phyloP scores from a whole-genome alignment of 2,888 invertebrate genomes.

The Folsomia manolachei region DNA sequence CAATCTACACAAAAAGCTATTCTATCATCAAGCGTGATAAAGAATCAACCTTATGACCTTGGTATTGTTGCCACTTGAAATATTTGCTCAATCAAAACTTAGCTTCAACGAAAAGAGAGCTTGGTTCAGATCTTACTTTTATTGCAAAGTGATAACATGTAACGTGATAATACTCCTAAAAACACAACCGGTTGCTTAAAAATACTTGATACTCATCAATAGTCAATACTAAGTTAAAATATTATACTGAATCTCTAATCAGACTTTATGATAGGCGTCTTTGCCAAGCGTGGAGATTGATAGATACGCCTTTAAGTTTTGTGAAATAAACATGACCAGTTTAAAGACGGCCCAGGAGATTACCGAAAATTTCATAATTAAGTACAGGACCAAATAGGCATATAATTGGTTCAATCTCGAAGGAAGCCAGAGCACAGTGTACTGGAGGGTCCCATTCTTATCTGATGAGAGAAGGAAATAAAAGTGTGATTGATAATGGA shows the following conservation, averaged over 20 bases:
- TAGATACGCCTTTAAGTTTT: neutral
- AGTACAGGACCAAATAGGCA: constrained; percentile 58
- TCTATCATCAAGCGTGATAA: too few relatives aligned
- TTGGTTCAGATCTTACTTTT: too few relatives aligned
- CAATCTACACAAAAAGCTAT: constrained; percentile 23
- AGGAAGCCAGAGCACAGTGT: constrained; percentile 77
- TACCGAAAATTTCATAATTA: constrained; percentile 51
- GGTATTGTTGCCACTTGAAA: too few relatives aligned
- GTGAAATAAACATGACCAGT: neutral
- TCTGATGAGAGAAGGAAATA: constrained; percentile 57
- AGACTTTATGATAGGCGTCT: neutral
- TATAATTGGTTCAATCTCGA: constrained; percentile 65
- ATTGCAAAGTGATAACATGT: too few relatives aligned
- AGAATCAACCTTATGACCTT: too few relatives aligned
- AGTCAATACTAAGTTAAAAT: too few relatives aligned
- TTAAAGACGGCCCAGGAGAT: constrained; percentile 40
- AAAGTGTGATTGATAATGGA: neutral
- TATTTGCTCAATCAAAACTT: too few relatives aligned
- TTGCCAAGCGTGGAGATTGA: neutral
- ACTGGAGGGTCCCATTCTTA: constrained; percentile 58
- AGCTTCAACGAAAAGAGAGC: too few relatives aligned
- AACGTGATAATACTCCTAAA: too few relatives aligned
- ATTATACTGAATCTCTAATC: neutral
- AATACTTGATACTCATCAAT: too few relatives aligned
- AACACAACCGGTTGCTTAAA: too few relatives aligned